Evolutionary conservation across 2,113 vertebrate species (phyloP).

Genomic region (Marmota monax): DNA sequence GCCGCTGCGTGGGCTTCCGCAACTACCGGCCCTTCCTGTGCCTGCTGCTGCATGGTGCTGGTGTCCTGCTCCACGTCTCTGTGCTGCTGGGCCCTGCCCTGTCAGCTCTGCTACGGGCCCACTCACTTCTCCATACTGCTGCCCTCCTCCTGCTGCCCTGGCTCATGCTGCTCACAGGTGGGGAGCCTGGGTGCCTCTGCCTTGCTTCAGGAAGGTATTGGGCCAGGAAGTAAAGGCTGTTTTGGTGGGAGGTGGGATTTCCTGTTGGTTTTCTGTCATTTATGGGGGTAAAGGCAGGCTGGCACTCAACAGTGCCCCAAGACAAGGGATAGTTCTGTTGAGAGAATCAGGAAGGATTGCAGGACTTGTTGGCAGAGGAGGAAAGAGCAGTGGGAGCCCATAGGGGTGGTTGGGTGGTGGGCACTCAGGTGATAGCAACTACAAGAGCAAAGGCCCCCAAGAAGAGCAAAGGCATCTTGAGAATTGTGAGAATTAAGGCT

Average conservation of each 20-base stretch:
- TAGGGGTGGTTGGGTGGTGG: neutral
- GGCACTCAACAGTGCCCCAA: neutral
- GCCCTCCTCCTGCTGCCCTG: slow-evolving; percentile 93
- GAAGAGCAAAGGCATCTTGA: neutral
- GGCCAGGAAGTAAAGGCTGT: neutral
- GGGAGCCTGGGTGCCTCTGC: neutral
- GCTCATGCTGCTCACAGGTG: slow-evolving; percentile 95
- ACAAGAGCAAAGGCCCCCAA: neutral
- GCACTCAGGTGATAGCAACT: neutral
- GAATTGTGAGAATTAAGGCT: neutral
- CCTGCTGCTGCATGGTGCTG: slow-evolving; percentile 91
- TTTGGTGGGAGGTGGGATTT: neutral
- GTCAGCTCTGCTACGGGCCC: slow-evolving; percentile 90
- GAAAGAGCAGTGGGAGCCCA: neutral
- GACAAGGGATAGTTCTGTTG: neutral
- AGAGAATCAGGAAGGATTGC: neutral
- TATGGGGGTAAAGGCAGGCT: neutral
- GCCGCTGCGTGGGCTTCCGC: slow-evolving; percentile 92
- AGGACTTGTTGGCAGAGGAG: neutral
- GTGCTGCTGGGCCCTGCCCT: slow-evolving; percentile 94
- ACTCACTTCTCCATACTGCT: slow-evolving; percentile 90
- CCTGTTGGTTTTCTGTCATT: neutral
- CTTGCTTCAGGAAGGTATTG: neutral
- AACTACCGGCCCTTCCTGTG: slow-evolving; percentile 94
- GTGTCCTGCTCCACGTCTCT: slow-evolving; percentile 91